These are phyloP conservation scores for Hestina assimilis DNA, from an alignment of 1,140 invertebrate genomes.

Conservation along the genomic window DNA sequence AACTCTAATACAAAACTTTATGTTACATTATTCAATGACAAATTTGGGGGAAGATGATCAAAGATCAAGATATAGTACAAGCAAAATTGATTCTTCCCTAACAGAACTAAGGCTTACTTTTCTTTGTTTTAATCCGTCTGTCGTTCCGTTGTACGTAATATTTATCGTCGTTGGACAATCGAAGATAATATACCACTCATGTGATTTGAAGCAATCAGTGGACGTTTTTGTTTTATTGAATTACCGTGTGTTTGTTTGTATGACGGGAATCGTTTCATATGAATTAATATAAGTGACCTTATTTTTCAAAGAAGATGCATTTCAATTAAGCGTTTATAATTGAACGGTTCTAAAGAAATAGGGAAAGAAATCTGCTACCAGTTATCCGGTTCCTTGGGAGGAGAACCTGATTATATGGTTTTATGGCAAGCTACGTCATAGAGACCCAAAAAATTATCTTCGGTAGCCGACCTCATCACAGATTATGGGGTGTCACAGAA, in stretches of 20 bases:
- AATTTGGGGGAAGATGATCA: too few species aligned
- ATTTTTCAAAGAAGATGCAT: too few species aligned
- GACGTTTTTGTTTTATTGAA: slow-evolving; percentile 66
- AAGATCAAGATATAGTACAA: too few species aligned
- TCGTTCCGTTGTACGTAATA: slow-evolving; percentile 43
- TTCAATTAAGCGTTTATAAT: too few species aligned
- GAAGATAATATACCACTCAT: slow-evolving; percentile 71
- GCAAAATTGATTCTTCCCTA: neutral
- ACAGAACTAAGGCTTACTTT: slow-evolving; percentile 25
- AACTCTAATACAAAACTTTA: slow-evolving; percentile 32
- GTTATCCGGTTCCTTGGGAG: too few species aligned
- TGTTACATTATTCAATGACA: slow-evolving; percentile 27
- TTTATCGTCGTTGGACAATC: slow-evolving; percentile 67
- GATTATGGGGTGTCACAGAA: too few species aligned
- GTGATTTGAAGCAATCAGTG: slow-evolving; percentile 71
- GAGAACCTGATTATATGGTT: too few species aligned
- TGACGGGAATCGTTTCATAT: slow-evolving; percentile 2
- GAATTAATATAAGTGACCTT: slow-evolving; percentile 2
- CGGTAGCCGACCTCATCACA: too few species aligned
- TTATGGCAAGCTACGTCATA: too few species aligned
- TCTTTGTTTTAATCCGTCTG: slow-evolving; percentile 36
- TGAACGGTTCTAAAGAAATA: too few species aligned
- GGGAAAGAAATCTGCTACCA: too few species aligned
- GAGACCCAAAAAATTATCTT: too few species aligned
- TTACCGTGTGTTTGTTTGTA: slow-evolving; percentile 48